Base-by-base conservation (phyloP, 2,113 vertebrate genomes). In the Platichthys stellatus region DNA sequence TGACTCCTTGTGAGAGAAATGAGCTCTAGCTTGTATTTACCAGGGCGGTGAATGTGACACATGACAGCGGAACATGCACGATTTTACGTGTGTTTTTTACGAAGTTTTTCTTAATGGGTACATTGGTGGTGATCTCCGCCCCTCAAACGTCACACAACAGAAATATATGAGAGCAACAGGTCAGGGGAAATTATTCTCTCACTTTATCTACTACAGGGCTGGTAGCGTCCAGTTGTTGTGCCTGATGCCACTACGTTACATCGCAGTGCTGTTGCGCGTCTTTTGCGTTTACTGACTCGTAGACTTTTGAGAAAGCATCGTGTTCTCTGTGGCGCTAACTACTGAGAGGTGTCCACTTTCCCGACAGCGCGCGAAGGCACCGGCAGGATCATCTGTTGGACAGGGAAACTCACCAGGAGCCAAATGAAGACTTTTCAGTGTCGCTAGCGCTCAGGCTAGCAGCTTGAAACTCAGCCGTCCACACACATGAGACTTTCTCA, bases 371-470 rank as follows among this genome's bases (percentile, higher is more conserved):
- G 0, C 86, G 80, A 92, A 92, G 14, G 86, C 85, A 69, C 13
- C 91, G 86, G 17, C 75, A 67, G 83, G 73, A 91, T 92, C 88
- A 87, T 91, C 89, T 93, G 91, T 90, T 90, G 87, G 87, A 88
- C 78, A 61, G 88, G 85, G 85, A 88, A 92, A 92, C 91, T 92
- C 89, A 91, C 87, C 82, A 91, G 84, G 79, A 92, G 89, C 82
- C 76, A 89, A 88, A 83, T 86, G 53, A 85, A 90, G 84, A 88
- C 85, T 90, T 92, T 85, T 69, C 78, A 35, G 45, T n/a, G 43
- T 63, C 63, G 84, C 81, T 81, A 87, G 88, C 90, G 76, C 3
- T 47, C 3, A n/a, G 40, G 81, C 78, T 81, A 88, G 80, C 82
- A 78, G 63, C 69, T 61, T 12, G 8, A 69, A 73, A 91, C 78